Percentiles rank a stretch among this genome's conserved stretches.
phyloP scores from a whole-genome alignment of 2,797 vertebrate genomes.

The Urocyon cinereoargenteus region DNA sequence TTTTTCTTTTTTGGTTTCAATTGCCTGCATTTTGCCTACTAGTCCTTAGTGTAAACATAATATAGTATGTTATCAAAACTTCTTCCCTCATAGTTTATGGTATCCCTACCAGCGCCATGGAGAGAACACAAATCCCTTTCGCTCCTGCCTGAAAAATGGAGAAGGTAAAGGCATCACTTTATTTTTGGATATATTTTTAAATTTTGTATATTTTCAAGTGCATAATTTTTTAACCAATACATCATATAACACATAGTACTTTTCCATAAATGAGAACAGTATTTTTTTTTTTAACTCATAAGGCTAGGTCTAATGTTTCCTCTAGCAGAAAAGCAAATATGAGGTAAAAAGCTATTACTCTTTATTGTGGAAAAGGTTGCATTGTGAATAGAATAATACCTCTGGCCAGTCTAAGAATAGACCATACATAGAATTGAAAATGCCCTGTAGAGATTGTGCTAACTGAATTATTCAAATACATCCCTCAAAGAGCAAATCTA shows the following conservation, averaged over 20 bases:
- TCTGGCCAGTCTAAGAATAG: slow-evolving; percentile 76
- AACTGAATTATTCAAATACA: slow-evolving; percentile 79
- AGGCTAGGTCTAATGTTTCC: slow-evolving; percentile 53
- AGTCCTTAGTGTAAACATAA: neutral
- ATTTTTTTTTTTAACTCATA: slow-evolving; percentile 52
- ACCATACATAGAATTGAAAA: slow-evolving; percentile 67
- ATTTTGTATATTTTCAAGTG: slow-evolving; percentile 54
- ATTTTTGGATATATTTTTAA: slow-evolving; percentile 38
- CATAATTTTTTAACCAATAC: neutral
- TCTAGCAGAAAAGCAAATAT: slow-evolving; percentile 56
- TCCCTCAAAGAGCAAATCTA: slow-evolving; percentile 60
- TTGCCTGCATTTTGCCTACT: slow-evolving; percentile 7
- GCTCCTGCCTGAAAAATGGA: neutral
- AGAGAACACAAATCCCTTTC: neutral
- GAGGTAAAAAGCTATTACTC: slow-evolving; percentile 26
- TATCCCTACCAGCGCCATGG: neutral
- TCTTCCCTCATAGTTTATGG: neutral
- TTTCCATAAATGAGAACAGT: slow-evolving; percentile 50
- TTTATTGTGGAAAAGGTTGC: slow-evolving; percentile 71
- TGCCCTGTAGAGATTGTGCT: slow-evolving; percentile 67
- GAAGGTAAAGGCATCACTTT: neutral
- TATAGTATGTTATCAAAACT: neutral
- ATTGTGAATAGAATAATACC: slow-evolving; percentile 68
- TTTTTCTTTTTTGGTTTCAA: neutral
- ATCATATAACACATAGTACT: slow-evolving; percentile 23